phyloP scores from a whole-genome alignment of 2,113 vertebrate species.

The Brachionichthys hirsutus region DNA sequence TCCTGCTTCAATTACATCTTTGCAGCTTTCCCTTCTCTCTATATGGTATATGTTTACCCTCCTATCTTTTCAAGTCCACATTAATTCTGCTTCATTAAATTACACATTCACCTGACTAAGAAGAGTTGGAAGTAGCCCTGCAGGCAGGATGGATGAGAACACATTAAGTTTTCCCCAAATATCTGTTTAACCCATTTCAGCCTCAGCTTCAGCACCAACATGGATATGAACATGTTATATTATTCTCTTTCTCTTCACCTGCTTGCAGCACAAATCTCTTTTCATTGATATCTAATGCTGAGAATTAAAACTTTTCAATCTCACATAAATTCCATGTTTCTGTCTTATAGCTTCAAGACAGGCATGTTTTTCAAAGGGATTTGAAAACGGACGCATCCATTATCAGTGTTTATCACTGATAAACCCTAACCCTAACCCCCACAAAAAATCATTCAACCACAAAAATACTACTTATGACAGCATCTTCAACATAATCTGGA shows the following conservation, averaged over 20 bases:
- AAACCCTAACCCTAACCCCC: too few relatives aligned
- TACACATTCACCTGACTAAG: constrained; percentile 40
- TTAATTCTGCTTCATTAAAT: constrained; percentile 55
- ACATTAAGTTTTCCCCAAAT: constrained; percentile 57
- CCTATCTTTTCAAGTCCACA: constrained; percentile 18
- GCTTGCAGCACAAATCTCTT: too few relatives aligned
- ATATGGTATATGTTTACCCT: constrained; percentile 3
- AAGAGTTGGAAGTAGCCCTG: constrained; percentile 38
- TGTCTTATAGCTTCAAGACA: too few relatives aligned
- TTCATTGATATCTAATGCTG: too few relatives aligned
- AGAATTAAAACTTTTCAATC: too few relatives aligned
- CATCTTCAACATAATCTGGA: background rate
- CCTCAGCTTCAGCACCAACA: background rate
- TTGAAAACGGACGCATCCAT: too few relatives aligned
- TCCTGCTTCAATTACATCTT: constrained; percentile 30
- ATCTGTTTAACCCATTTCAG: constrained; percentile 64
- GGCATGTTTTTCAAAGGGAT: too few relatives aligned
- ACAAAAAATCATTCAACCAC: too few relatives aligned
- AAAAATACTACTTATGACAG: background rate
- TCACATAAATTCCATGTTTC: too few relatives aligned
- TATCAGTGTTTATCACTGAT: too few relatives aligned
- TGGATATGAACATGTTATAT: constrained; percentile 10
- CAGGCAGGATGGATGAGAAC: constrained; percentile 34
- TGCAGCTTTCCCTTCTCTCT: background rate
- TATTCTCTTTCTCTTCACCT: constrained; percentile 4